Evolutionary conservation across 2,113 vertebrate genomes (phyloP), one percentile per base, ranked within the genome.

Genomic region (Melanotaenia duboulayi): DNA sequence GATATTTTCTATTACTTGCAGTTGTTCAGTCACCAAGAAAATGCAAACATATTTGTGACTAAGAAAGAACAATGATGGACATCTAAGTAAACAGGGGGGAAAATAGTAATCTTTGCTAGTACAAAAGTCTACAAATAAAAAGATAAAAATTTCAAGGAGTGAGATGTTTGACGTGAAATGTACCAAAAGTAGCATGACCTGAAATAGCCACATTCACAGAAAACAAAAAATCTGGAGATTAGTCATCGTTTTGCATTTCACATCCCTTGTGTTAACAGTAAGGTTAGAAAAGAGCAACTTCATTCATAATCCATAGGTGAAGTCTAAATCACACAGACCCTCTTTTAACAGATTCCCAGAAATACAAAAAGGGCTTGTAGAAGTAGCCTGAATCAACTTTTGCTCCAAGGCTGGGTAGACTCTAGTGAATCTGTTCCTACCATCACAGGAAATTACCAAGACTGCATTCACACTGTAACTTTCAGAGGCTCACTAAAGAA

Each of bases 271-370:
- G 42, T 68, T 22, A 69, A 32, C 37, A 59, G 63, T 55, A 14
- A 39, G 55, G 22, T 57, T 28, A 28, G 28, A 4, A 4, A 28
- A 28, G 28, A 28, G 28, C 28, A 28, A 28, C 28, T 12, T 69
- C 67, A 68, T 56, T 71, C 10, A 71, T 42, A 71, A 28, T 28
- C 28, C 28, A 28, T 28, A 28, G 28, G 6, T 49, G 20, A 62
- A 58, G 42, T 75, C 44, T 48, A 48, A 25, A 85, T 66, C 32
- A 64, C 17, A 37, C 42, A 12, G 57, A 59, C 24, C 28, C 10
- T 32, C 50, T 80, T 80, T 80, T 55, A 85, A 71, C 50, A 22
- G 14, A 55, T 54, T 80, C 66, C 75, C 59, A 80, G 70, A 76
- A 49, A 68, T 54, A 78, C 73, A 80, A 76, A 66, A 44, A 59